Evolutionary conservation across 2,113 vertebrate species (phyloP).

Genomic region (Dicentrarchus labrax): DNA sequence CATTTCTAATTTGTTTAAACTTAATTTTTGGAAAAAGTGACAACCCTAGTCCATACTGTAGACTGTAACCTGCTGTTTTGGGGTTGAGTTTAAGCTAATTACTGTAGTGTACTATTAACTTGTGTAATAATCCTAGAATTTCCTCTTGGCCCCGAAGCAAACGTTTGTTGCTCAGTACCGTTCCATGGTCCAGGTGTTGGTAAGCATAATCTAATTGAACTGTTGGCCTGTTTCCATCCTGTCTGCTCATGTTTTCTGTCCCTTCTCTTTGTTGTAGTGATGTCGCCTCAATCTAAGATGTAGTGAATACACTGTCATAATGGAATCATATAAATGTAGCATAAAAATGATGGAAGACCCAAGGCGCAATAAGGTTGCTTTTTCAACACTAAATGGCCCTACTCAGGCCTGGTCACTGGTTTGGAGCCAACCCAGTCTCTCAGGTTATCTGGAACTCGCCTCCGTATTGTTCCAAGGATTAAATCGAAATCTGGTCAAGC

Average conservation of each 20-base stretch:
- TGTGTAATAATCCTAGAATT: no score
- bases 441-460: neutral
- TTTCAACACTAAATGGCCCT: neutral
- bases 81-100: no score
- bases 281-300: neutral
- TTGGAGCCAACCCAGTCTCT: neutral
- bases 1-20: no score
- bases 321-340: neutral
- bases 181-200: no score
- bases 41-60: no score
- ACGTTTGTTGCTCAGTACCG: no score
- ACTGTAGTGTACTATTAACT: no score
- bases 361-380: neutral
- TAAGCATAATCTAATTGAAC: no score
- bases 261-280: neutral
- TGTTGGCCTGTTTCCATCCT: no score
- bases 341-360: neutral
- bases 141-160: no score
- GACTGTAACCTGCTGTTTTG: no score
- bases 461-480: neutral
- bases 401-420: neutral
- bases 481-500: neutral
- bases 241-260: neutral
- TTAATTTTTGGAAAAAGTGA: no score
- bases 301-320: neutral